Evolutionary conservation across 2,797 vertebrate genomes (phyloP).

Genomic region (Phoeniculus purpureus): DNA sequence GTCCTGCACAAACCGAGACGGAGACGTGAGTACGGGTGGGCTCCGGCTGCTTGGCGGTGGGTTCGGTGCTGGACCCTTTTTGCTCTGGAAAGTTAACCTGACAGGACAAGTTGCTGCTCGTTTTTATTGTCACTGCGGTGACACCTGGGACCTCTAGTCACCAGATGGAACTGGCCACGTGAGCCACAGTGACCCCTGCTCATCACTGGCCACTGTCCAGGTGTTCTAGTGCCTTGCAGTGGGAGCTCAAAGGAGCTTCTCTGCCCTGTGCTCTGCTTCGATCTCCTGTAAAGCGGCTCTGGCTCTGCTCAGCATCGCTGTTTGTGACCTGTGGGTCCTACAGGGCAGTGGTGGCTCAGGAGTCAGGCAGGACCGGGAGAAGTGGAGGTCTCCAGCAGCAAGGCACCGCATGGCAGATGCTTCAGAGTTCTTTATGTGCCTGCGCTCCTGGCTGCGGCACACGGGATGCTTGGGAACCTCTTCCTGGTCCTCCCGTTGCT

Average conservation of each 20-base stretch:
- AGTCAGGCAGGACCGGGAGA: neutral
- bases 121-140: neutral
- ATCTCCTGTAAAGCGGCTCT: neutral
- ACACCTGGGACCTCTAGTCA: neutral
- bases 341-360: neutral
- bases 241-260: neutral
- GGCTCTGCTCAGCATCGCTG: neutral
- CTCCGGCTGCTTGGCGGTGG: neutral
- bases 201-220: neutral
- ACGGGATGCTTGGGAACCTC: neutral
- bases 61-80: neutral
- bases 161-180: neutral
- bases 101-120: neutral
- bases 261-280: neutral
- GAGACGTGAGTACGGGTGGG: constrained; percentile 61
- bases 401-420: neutral
- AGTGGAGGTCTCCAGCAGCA: neutral
- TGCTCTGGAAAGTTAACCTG: neutral
- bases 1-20: constrained; percentile 19
- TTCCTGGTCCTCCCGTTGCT: neutral
- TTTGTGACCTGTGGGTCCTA: neutral
- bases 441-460: neutral
- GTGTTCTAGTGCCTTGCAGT: neutral
- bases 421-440: neutral
- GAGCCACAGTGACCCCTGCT: neutral